Evolutionary conservation across 2,888 invertebrate genomes (phyloP), one percentile per base, ranked within the genome.

Genomic region (Hypomecis atomaria): DNA sequence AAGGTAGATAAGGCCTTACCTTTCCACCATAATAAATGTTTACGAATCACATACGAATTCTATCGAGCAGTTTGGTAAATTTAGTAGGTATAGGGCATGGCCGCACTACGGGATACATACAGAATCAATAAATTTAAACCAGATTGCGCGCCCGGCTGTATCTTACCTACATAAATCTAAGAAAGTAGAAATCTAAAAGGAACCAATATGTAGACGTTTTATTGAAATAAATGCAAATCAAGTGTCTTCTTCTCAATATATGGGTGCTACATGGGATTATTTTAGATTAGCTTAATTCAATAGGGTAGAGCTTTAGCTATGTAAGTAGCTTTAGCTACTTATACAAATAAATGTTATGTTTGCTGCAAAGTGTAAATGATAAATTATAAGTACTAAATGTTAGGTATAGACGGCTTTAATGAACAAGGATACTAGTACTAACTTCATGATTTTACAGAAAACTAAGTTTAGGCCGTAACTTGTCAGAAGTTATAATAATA

Each of bases 51-150:
- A 68, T 66, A 69, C 69, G 65, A 49, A 64, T 71, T 71, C 66
- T 69, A 70, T 65, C 65, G 64, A 43, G 66, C 66, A 67, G 64
- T 59, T 62, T 66, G 70, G 72, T 73, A 78, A 76, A 78, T 74
- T 73, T 75, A 71, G 72, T 23, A 23, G 23, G 23, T 71, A 70
- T 72, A 63, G 72, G 71, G 72, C 71, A 76, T 67, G 67, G 69
- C 74, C 70, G 71, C 71, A 68, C 71, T 73, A 74, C 69, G 68
- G 72, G 69, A 23, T 23, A 23, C 23, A 23, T 23, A 23, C 23
- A 1, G 23, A 73, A 78, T 77, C 78, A 74, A 75, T 78, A 80
- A 80, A 78, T 80, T 79, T 74, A 72, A 76, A 78, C 71, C 69
- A 72, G 66, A 74, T 80, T 74, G 74, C 74, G 69, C 62, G 70